Conservation (phyloP, 2,888 invertebrate species). For the Sylvicola fuscatus region DNA sequence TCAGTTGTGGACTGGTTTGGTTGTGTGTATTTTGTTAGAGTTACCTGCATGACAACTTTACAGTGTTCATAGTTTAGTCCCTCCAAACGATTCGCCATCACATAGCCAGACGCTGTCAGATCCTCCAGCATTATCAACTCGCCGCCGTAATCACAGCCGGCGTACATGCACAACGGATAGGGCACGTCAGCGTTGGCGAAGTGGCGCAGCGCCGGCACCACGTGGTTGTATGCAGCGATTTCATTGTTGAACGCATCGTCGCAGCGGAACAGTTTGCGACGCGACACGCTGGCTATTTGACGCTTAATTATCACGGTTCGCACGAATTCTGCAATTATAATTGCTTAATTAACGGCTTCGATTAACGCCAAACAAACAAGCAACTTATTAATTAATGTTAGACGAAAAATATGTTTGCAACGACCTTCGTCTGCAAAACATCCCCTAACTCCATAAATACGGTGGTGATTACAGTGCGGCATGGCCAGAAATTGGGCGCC, state of each 20-base stretch:
- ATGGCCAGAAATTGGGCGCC: too few relatives aligned
- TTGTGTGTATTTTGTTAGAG: too few relatives aligned
- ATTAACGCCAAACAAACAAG: too few relatives aligned
- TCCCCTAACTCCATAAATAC: too few relatives aligned
- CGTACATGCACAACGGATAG: conserved; percentile 18
- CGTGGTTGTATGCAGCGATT: conserved; percentile 17
- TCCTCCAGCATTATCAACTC: conserved; percentile 20
- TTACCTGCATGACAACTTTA: conserved; percentile 20
- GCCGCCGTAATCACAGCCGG: conserved; percentile 15
- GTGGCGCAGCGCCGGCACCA: conserved; percentile 17
- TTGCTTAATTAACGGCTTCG: too few relatives aligned
- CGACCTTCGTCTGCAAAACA: too few relatives aligned
- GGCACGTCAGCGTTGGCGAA: conserved; percentile 8
- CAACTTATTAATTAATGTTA: too few relatives aligned
- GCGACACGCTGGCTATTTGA: conserved; percentile 18
- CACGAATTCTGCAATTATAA: conserved; percentile 6
- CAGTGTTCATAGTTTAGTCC: conserved; percentile 18
- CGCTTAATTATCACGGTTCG: conserved; percentile 19
- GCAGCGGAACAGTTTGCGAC: conserved; percentile 20
- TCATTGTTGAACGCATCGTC: conserved; percentile 21
- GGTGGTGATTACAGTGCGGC: too few relatives aligned
- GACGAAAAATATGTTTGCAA: too few relatives aligned
- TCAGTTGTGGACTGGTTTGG: neutral
- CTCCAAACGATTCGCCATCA: conserved; percentile 17
- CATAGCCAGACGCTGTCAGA: conserved; percentile 14